These are phyloP conservation scores for Orestias chungarensis DNA, from an alignment of 2,797 vertebrate genomes.

Conservation along the genomic window DNA sequence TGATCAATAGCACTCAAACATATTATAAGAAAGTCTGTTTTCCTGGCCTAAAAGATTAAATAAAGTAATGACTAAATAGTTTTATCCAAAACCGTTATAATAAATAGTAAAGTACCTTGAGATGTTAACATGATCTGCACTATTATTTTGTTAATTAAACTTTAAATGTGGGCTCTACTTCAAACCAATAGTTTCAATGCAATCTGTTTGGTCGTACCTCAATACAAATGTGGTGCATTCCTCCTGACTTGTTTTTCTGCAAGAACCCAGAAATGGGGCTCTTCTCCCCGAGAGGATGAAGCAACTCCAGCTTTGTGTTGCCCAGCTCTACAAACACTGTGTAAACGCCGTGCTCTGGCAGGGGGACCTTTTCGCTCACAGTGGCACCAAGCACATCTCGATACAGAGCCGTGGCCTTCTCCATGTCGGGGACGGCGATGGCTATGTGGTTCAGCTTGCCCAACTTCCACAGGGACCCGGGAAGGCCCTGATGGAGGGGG, in stretches of 20 bases:
- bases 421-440: slow-evolving; percentile 91
- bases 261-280: slow-evolving; percentile 93
- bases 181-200: background rate
- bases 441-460: slow-evolving; percentile 95
- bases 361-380: slow-evolving; percentile 85
- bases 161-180: background rate
- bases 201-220: slow-evolving; percentile 83
- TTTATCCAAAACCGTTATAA: background rate
- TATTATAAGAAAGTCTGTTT: background rate
- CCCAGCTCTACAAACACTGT: slow-evolving; percentile 94
- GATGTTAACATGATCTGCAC: background rate
- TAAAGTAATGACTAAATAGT: background rate
- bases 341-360: slow-evolving; percentile 93
- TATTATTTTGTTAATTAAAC: background rate
- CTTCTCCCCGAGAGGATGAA: slow-evolving; percentile 90
- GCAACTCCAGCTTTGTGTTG: slow-evolving; percentile 95
- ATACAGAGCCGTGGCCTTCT: slow-evolving; percentile 88
- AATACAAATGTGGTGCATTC: slow-evolving; percentile 97
- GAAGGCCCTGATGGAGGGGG: slow-evolving; percentile 59
- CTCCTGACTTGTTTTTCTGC: slow-evolving; percentile 92
- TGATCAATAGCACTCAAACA: background rate
- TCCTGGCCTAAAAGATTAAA: background rate
- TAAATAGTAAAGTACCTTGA: background rate
- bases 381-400: slow-evolving; percentile 88
- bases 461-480: slow-evolving; percentile 85